Evolutionary conservation across 2,888 invertebrate genomes (phyloP), one percentile per base, ranked within the genome.

Genomic region (Parnassius smintheus): DNA sequence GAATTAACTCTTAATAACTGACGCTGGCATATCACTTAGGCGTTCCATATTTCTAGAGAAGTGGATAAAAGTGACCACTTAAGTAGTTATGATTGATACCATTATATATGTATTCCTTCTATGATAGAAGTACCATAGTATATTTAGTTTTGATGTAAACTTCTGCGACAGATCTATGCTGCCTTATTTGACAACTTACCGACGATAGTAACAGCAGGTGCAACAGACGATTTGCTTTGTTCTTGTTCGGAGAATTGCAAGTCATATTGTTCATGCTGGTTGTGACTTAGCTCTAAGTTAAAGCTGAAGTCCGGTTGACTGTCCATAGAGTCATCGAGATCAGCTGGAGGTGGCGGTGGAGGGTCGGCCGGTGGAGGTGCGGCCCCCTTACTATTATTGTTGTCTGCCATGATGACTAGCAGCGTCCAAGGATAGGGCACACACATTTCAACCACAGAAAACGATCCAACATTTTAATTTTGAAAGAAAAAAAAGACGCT

Each of bases 241-340:
- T 68, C 58, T 46, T 68, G 64, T 35, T 68, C 72, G 56, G 67
- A 67, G 77, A 96, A 96, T 83, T 96, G 96, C 59, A 93, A 92
- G 58, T 94, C 95, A 75, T 96, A 96, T 69, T 95, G 95, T 70
- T 94, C 92, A 59, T 95, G 95, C 80, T 96, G 95, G 78, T 94
- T 93, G 78, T 93, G 93, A 71, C 93, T 94, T 69, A 96, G 91
- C 82, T 94, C 95, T 89, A 96, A 93, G 71, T 94, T 94, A 85
- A 96, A 96, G 72, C 92, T 92, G 75, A 89, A 86, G 85, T 91
- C 90, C 0, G 83, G 83, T 69, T 86, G 86, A 76, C 82, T 82
- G 73, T 88, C 88, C 81, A 83, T 79, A 62, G 79, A 85, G 72
- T 86, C 85, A 12, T 74, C 78, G 67, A 81, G 74, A 66, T 78